Base-by-base conservation (phyloP, 2,797 vertebrate species). In the Podargus strigoides region DNA sequence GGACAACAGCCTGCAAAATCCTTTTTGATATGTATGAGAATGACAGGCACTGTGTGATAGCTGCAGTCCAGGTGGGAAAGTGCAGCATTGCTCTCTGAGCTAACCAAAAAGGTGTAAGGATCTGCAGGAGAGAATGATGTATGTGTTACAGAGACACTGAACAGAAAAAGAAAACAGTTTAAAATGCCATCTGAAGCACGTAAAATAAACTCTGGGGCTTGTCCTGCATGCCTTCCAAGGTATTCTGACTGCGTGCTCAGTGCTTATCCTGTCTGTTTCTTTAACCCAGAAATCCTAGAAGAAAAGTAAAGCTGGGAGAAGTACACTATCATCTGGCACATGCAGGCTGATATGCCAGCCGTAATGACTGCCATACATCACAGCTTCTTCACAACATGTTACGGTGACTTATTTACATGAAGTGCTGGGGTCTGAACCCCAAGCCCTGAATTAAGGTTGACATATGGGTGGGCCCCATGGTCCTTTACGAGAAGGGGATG, bases 31-130 rank as follows among this genome's bases (percentile, higher is more conserved):
- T 85, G 66, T 58, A 13, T 66, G 75, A 85, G 84, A 72, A 53
- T 94, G 93, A 89, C 91, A 93, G 89, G 85, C 84, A 59, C 84
- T 89, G 60, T 6, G 0, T 90, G 86, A 81, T 95, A 89, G 85
- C 85, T 94, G 73, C 59, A 55, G 82, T 68, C 75, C 76, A 80
- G 79, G 94, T 83, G 91, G 87, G 75, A 87, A 94, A 94, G 76
- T 89, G 83, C 87, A 84, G 53, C 66, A 17, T 32, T 88, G 41
- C 44, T 85, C 26, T 78, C 79, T 78, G 66, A 94, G 79, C 36
- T 92, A 92, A 66, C 58, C 53, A 66, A 52, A 89, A 88, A 49
- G 75, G 76, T 68, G 47, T 84, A 78, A 66, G 42, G 23, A 41
- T 72, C 79, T 77, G 53, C 36, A 91, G 90, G 66, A 73, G 39